Evolutionary conservation across 1,140 invertebrate species (phyloP).

Genomic region (Copidosoma floridanum): DNA sequence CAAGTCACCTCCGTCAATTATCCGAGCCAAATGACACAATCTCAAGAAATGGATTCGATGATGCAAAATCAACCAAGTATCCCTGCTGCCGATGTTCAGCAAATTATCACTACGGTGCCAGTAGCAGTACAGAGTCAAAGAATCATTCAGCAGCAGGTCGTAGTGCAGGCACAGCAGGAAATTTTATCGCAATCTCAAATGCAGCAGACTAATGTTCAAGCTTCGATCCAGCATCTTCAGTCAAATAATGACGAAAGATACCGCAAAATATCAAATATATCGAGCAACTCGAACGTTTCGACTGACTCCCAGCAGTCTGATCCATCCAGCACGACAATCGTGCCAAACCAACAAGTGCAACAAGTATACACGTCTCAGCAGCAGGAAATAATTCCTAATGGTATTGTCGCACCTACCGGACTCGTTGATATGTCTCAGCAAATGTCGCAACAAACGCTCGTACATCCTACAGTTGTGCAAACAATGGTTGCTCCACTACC

Average conservation of each 20-base stretch:
- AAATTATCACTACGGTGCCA: constrained; percentile 17
- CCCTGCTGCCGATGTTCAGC: constrained; percentile 15
- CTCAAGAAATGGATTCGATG: constrained; percentile 5
- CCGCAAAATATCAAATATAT: constrained; percentile 50
- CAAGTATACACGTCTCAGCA: not conserved
- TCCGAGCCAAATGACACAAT: not conserved
- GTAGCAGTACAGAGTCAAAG: constrained; percentile 18
- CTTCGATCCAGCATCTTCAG: constrained; percentile 39
- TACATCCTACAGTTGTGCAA: too few species aligned
- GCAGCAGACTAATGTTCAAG: constrained; percentile 37
- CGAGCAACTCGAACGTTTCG: constrained; percentile 44
- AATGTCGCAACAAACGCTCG: constrained; percentile 25
- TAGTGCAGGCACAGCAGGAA: constrained; percentile 29
- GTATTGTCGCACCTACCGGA: not conserved
- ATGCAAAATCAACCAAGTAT: constrained; percentile 25
- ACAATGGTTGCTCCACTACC: constrained; percentile 21
- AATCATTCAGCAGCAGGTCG: constrained; percentile 20
- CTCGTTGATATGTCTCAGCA: constrained; percentile 22
- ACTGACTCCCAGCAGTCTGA: constrained; percentile 49
- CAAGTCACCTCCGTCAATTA: constrained; percentile 17
- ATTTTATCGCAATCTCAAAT: constrained; percentile 30
- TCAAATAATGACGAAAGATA: constrained; percentile 44
- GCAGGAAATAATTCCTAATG: constrained; percentile 14
- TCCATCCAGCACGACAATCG: constrained; percentile 9
- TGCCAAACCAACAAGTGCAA: constrained; percentile 18